phyloP scores from a whole-genome alignment of 2,113 vertebrate species.

The Dasyprocta punctata region DNA sequence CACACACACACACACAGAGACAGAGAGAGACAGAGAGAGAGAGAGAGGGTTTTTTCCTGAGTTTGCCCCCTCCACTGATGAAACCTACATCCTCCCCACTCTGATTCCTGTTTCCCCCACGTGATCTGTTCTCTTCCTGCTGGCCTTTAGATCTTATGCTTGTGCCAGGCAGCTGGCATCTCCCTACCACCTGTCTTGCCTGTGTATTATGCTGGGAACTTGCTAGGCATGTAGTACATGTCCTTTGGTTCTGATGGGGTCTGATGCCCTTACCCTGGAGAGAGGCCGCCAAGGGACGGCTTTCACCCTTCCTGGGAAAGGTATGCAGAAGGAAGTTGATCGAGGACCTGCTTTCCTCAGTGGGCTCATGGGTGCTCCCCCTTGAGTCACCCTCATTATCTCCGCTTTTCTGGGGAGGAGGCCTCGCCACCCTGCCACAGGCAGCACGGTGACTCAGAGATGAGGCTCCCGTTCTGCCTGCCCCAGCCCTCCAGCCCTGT shows the following conservation, averaged over 20 bases:
- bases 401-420: constrained; percentile 71
- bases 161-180: neutral
- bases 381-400: constrained; percentile 76
- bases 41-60: neutral
- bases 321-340: neutral
- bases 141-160: neutral
- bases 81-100: too few relatives aligned
- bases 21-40: too few relatives aligned
- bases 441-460: constrained; percentile 70
- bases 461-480: neutral
- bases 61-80: neutral
- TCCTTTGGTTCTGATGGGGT: neutral
- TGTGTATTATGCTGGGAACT: neutral
- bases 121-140: neutral
- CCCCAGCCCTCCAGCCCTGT: neutral
- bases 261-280: fast-evolving
- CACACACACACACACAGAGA: too few relatives aligned
- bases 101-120: neutral
- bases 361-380: neutral
- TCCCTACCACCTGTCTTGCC: neutral
- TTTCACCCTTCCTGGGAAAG: neutral
- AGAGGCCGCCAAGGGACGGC: fast-evolving
- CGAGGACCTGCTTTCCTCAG: neutral
- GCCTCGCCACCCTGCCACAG: neutral
- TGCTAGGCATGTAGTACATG: neutral